Conservation (phyloP, 2,113 vertebrate species). For the Camelus bactrianus region DNA sequence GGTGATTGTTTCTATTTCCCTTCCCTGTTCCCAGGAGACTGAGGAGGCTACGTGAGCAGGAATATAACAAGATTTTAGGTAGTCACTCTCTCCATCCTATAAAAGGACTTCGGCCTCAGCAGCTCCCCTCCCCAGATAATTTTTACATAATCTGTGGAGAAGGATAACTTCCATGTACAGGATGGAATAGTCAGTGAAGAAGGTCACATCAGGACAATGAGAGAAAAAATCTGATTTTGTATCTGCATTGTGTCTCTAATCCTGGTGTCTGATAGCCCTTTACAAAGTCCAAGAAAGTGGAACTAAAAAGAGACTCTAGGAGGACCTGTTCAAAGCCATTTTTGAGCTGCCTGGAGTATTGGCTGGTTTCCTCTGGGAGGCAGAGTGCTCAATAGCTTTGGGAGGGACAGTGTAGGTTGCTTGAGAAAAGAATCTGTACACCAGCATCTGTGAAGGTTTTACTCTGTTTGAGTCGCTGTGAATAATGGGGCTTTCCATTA, state of each 20-base stretch:
- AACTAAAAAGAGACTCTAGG: slow-evolving; percentile 64
- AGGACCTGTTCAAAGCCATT: slow-evolving; percentile 54
- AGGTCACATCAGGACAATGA: background rate
- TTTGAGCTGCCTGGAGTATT: background rate
- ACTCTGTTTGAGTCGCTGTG: slow-evolving; percentile 61
- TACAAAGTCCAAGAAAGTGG: slow-evolving; percentile 51
- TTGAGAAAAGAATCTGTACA: slow-evolving; percentile 59
- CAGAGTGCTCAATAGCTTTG: slow-evolving; percentile 34
- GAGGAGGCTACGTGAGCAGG: background rate
- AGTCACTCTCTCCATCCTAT: background rate
- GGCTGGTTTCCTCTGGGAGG: slow-evolving; percentile 33
- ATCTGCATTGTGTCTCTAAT: background rate
- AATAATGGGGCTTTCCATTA: slow-evolving; percentile 71
- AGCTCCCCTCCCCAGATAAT: background rate
- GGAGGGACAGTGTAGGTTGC: background rate
- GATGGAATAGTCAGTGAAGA: background rate
- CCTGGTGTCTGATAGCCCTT: background rate
- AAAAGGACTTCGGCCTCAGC: background rate
- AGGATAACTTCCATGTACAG: background rate
- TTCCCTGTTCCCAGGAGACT: background rate
- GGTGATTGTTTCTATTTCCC: background rate
- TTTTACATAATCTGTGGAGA: slow-evolving; percentile 2
- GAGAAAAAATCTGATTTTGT: background rate
- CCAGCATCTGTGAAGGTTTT: slow-evolving; percentile 64
- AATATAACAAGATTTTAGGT: background rate